A percentile compares a stretch with the other conserved stretches of the same genome.
phyloP scores from a whole-genome alignment of 2,888 invertebrate genomes.

The Trisateles emortualis region DNA sequence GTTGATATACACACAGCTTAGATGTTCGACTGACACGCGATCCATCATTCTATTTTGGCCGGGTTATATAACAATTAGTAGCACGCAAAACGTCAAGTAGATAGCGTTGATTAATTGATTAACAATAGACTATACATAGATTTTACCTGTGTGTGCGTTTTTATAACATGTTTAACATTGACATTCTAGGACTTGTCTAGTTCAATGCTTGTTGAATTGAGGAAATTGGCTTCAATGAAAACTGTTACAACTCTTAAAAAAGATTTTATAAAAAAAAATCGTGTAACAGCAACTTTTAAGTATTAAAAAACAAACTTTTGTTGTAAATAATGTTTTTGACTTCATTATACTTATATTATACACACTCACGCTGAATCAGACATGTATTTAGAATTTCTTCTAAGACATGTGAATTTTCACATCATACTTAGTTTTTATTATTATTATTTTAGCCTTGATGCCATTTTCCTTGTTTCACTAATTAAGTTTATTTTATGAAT shows the following conservation, averaged over 20 bases:
- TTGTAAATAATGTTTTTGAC: no score
- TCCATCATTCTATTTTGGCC: slow-evolving; percentile 43
- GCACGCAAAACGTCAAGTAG: slow-evolving; percentile 30
- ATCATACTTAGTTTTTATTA: no score
- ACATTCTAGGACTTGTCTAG: not conserved
- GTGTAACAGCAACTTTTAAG: no score
- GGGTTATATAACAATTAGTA: slow-evolving; percentile 33
- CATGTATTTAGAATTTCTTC: no score
- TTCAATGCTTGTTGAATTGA: slow-evolving; percentile 11
- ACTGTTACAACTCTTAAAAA: no score
- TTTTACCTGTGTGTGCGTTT: not conserved
- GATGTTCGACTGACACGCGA: slow-evolving; percentile 41
- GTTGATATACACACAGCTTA: slow-evolving; percentile 44
- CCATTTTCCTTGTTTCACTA: slow-evolving; percentile 45
- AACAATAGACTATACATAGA: slow-evolving; percentile 12
- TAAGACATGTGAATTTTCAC: no score
- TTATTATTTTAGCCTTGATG: no score
- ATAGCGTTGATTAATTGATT: slow-evolving; percentile 30
- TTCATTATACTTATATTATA: no score
- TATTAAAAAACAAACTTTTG: no score
- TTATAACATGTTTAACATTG: slow-evolving; percentile 12
- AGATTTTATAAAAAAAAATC: no score
- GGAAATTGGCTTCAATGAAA: no score
- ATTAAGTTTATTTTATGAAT: not conserved
- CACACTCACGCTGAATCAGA: no score